Evolutionary conservation across 1,140 invertebrate genomes (phyloP).

Genomic region (Drosophila orosa): DNA sequence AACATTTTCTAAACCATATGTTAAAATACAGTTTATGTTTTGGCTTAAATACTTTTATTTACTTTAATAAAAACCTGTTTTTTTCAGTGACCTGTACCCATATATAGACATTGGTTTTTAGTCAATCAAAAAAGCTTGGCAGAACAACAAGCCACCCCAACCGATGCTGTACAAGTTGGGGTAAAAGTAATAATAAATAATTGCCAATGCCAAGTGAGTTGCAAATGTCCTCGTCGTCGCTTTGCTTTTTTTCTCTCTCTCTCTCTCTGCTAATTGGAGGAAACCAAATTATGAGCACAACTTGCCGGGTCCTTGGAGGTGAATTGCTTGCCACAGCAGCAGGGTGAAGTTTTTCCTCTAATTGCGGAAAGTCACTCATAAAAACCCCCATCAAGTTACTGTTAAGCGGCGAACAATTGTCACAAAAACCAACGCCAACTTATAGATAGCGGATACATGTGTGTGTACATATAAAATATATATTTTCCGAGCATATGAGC

Average conservation of each 20-base stretch:
- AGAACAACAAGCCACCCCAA: conserved; percentile 2
- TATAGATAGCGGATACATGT: conserved; percentile 18
- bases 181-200: conserved; percentile 47
- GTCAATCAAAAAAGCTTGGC: conserved; percentile 29
- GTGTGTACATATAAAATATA: background rate
- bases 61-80: background rate
- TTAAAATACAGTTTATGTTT: fast-evolving
- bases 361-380: conserved; percentile 53
- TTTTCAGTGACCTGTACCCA: background rate
- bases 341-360: conserved; percentile 45
- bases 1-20: background rate
- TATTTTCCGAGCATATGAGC: conserved; percentile 52
- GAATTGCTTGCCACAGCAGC: conserved; percentile 26
- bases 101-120: conserved; percentile 6
- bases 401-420: conserved; percentile 53
- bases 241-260: background rate
- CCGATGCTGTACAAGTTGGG: background rate
- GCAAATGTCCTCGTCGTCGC: conserved; percentile 18
- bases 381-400: conserved; percentile 44
- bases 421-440: conserved; percentile 46
- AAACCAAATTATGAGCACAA: conserved; percentile 52
- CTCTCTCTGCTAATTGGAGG: conserved; percentile 36
- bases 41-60: background rate
- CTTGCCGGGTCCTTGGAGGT: conserved; percentile 36
- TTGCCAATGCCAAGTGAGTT: conserved; percentile 38